Base-by-base conservation (phyloP, 1,140 invertebrate genomes). In the Helicorthomorpha holstii region DNA sequence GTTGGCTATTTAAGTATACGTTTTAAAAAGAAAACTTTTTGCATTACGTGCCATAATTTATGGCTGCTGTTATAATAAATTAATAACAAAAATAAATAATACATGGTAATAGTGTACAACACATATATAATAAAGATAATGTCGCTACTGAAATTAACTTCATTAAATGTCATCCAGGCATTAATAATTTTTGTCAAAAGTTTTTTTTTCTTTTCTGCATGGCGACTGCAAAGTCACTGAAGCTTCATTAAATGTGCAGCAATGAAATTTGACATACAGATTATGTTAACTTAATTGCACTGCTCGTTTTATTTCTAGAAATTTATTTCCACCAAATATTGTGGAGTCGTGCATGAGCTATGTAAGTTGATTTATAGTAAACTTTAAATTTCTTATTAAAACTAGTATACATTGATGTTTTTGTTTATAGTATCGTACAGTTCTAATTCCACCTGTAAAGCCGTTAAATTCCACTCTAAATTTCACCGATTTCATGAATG, bases 311-410 rank as follows among this genome's bases (percentile, higher is more conserved):
- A 49, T 61, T 78, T 79, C 53, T 72, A 90, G 88, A 67, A 95
- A 94, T 62, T 75, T 94, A 60, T 91, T 94, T 63, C 89, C 90
- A 14, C 81, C 86, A 44, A 95, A 94, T 71, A 73, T 95, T 27
- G 75, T 90, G 38, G 81, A 91, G 68, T 85, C 89, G 0, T 80
- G 82, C 49, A 74, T 85, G 51, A 69, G 71, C 19, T 81, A 86
- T 66, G 78, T 79, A 64, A 69, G 29, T 7, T 34, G 29, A 34
- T 34, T 34, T 16, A 34, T 16, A 34, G n/a, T n/a, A n/a, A n/a
- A 34, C 7, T 16, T 7, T 7, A 16, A 34, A 34, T 7, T 34
- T 34, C 7, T 34, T 7, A 7, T 34, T 34, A 16, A 34, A 34
- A 34, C 29, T 34, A 34, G 7, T 34, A 7, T 16, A 34, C 7